Evolutionary conservation across 2,888 invertebrate species (phyloP).

Genomic region (Ypsolopha sequella): DNA sequence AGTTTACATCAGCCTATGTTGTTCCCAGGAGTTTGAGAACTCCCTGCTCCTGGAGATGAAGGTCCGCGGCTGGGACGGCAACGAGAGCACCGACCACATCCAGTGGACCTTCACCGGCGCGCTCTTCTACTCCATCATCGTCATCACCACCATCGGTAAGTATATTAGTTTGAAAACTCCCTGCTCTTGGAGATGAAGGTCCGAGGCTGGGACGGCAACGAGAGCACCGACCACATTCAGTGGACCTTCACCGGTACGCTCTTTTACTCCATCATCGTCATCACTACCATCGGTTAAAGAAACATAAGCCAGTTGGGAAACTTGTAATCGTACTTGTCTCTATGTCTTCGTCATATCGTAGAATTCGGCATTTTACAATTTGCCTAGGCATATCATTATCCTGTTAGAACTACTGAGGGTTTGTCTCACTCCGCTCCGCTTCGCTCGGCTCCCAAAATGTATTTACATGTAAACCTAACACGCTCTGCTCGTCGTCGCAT

Average conservation of each 20-base stretch:
- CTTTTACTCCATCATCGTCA: constrained; percentile 95
- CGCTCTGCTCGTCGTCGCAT: too few species aligned
- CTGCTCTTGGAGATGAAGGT: constrained; percentile 87
- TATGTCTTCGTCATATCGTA: too few species aligned
- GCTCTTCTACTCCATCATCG: constrained; percentile 94
- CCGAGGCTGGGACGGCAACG: constrained; percentile 91
- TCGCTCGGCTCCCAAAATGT: too few species aligned
- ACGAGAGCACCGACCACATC: constrained; percentile 70
- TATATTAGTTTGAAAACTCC: constrained; percentile 59
- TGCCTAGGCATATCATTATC: too few species aligned
- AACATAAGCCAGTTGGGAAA: too few species aligned
- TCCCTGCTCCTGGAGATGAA: constrained; percentile 86
- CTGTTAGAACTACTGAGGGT: too few species aligned
- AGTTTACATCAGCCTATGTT: too few species aligned
- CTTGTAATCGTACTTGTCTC: too few species aligned
- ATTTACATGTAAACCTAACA: too few species aligned
- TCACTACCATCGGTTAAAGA: constrained; percentile 95
- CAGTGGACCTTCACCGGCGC: constrained; percentile 93
- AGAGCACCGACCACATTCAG: constrained; percentile 73
- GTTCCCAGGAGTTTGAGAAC: constrained; percentile 52
- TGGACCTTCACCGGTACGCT: constrained; percentile 92
- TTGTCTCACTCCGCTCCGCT: too few species aligned
- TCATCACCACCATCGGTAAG: constrained; percentile 96
- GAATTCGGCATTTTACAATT: too few species aligned
- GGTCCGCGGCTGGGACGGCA: constrained; percentile 91